phyloP scores from a whole-genome alignment of 1,140 invertebrate species.

The Stegodyphus dumicola region DNA sequence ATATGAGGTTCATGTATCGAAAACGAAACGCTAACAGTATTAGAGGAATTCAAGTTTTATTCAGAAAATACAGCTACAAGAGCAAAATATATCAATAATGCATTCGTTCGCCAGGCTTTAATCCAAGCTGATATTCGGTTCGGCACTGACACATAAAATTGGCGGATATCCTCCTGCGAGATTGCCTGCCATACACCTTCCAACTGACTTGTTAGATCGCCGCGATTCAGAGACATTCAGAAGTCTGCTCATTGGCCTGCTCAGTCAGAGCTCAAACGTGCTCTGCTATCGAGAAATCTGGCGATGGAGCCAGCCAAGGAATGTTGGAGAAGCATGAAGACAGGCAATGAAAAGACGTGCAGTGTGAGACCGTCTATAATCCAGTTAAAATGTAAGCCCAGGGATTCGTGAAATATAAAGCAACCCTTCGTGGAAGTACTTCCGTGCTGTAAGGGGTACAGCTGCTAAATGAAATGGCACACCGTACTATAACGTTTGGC shows the following conservation, averaged over 20 bases:
- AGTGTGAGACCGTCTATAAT: neutral
- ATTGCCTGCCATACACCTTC: neutral
- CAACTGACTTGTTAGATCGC: neutral
- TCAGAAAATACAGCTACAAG: neutral
- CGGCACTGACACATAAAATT: neutral
- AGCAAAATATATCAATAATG: neutral
- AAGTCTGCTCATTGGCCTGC: too few relatives aligned
- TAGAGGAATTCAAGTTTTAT: neutral
- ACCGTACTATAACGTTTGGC: neutral
- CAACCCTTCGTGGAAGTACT: neutral
- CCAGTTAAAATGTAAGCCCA: neutral
- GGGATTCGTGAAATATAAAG: neutral
- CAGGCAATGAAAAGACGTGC: neutral
- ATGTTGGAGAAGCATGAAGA: neutral
- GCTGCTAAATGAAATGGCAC: neutral
- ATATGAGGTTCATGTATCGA: neutral
- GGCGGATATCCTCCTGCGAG: neutral
- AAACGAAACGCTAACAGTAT: neutral
- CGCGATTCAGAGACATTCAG: neutral
- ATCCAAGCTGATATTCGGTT: slow-evolving; percentile 5
- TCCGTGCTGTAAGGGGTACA: neutral
- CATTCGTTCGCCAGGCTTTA: neutral
- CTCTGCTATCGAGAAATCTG: neutral
- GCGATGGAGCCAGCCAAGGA: neutral
- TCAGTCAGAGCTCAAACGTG: neutral